Conservation (phyloP, 2,113 vertebrate genomes). For the Seriola aureovittata region DNA sequence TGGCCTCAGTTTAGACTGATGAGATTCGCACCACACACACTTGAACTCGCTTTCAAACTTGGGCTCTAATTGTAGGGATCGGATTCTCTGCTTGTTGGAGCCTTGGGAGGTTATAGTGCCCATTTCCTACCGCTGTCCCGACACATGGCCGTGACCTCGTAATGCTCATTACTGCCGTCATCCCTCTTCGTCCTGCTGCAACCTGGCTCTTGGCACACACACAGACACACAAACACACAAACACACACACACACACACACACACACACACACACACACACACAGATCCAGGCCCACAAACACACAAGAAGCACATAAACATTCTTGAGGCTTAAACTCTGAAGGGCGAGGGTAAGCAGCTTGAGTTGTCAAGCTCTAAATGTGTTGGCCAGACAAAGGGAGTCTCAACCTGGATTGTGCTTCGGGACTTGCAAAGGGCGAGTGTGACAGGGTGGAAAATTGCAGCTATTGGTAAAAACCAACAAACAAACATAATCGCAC, state of each 20-base stretch:
- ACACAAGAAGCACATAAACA: conserved; percentile 51
- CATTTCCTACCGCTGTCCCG: conserved; percentile 48
- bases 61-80: conserved; percentile 58
- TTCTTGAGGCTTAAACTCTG: conserved; percentile 68
- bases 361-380: conserved; percentile 67
- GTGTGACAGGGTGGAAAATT: conserved; percentile 54
- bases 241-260: conserved; percentile 41
- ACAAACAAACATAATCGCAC: conserved; percentile 9
- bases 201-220: conserved; percentile 13
- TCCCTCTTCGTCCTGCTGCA: conserved; percentile 37
- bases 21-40: conserved; percentile 41
- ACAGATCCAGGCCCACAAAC: conserved; percentile 46
- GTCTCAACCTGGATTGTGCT: conserved; percentile 67
- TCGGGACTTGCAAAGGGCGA: conserved; percentile 30
- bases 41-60: conserved; percentile 51
- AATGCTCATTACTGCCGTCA: conserved; percentile 66
- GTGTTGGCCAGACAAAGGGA: conserved; percentile 61
- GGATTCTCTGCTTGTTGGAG: conserved; percentile 37
- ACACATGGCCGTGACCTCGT: conserved; percentile 57
- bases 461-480: conserved; percentile 36
- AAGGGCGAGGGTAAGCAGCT: conserved; percentile 73
- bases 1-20: conserved; percentile 60
- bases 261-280: conserved; percentile 37
- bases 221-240: conserved; percentile 46
- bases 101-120: conserved; percentile 37